phyloP scores from a whole-genome alignment of 2,797 vertebrate species.

The Masticophis lateralis region DNA sequence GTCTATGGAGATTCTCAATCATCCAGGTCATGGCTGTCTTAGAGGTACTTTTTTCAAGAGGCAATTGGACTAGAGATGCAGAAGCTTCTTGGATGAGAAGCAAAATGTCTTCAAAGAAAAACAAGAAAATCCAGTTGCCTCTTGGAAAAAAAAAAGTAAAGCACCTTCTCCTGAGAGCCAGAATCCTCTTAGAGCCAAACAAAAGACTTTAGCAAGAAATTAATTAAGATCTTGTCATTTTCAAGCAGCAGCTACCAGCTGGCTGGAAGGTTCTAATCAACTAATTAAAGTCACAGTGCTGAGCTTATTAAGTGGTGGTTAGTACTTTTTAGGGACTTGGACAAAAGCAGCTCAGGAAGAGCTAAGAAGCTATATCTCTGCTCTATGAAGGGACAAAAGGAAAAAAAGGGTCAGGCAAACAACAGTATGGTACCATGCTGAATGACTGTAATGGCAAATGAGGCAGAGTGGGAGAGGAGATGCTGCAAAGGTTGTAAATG shows the following conservation, averaged over 20 bases:
- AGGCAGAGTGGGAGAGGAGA: not conserved
- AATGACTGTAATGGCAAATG: not conserved
- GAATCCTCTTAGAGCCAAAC: not conserved
- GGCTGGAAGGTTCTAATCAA: not conserved
- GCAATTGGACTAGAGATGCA: not conserved
- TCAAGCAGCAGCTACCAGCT: not conserved
- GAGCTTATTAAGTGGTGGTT: not conserved
- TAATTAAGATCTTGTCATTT: not conserved
- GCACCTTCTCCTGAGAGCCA: not conserved
- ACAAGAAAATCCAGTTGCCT: not conserved
- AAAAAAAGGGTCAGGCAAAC: not conserved
- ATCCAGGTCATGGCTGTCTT: not conserved
- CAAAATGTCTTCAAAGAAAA: not conserved
- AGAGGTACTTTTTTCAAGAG: not conserved
- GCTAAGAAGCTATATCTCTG: not conserved
- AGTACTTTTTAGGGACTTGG: not conserved
- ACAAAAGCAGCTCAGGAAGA: not conserved
- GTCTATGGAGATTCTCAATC: no score
- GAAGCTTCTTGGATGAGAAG: not conserved
- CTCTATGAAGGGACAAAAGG: not conserved
- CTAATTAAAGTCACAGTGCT: not conserved
- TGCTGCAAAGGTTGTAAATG: not conserved
- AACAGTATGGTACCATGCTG: not conserved
- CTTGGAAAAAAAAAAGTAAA: not conserved
- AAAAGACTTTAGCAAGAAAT: not conserved